Base-by-base conservation (phyloP, 2,113 vertebrate genomes). In the Beaufortia kweichowensis region DNA sequence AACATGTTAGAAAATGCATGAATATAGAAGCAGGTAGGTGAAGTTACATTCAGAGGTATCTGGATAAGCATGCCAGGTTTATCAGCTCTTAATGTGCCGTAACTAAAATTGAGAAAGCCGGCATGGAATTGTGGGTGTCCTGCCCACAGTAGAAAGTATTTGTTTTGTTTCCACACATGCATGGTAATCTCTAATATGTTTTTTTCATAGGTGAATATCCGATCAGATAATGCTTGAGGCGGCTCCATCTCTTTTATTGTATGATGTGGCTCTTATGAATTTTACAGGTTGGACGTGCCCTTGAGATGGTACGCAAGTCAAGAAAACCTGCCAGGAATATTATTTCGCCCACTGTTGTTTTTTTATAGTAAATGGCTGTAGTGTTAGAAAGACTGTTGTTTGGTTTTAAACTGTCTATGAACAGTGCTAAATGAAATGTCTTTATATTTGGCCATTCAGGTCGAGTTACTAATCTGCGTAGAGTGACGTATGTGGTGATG, bases 141-240 rank as follows among this genome's bases (percentile, higher is more conserved):
- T 93, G 94, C 93, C 93, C 94, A 95, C 83, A 92, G 92, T 90
- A 88, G 87, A 86, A 85, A 93, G 96, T 95, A 95, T 97, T 95
- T 94, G 95, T 96, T 88, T 87, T 24, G 92, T 90, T 98, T 96
- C 95, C 96, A 97, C 97, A 98, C 96, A 98, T 99, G 91, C 97
- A 93, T 92, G 94, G 96, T 99, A 98, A 99, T 95, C 96, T 99
- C 89, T 98, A 96, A 96, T 98, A 95, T 98, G 96, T 96, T 96
- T 94, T 94, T 94, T 89, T 95, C 90, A 90, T 96, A 98, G 96
- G 96, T 98, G 94, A 91, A 84, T 86, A 87, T 92, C 92, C 92
- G 94, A 89, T 95, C 95, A 96, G 91, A 95, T 95, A 94, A 91
- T 95, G 94, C 92, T 94, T 95, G 93, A 94, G 94, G 95, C 93